Conservation (phyloP, 2,113 vertebrate genomes). For the Amia ocellicauda region DNA sequence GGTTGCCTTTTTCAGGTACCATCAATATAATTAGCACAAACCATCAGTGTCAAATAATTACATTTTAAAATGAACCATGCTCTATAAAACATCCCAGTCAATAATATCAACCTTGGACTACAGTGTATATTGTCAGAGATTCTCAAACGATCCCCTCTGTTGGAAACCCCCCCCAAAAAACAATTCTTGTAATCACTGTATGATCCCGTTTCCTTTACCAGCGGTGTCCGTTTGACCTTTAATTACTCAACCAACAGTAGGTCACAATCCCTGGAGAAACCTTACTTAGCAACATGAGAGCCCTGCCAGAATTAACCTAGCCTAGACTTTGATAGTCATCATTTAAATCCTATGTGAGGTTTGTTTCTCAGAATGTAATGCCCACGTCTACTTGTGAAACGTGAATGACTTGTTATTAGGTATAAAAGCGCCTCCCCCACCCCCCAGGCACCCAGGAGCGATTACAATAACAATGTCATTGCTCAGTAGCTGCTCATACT, state of each 20-base stretch:
- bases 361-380: background rate
- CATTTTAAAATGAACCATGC: too few species aligned
- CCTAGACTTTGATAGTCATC: background rate
- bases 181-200: background rate
- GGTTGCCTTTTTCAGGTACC: too few species aligned
- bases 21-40: too few species aligned
- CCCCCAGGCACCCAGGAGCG: constrained; percentile 26
- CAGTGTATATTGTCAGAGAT: too few species aligned
- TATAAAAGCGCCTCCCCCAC: constrained; percentile 26
- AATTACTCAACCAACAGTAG: constrained; percentile 36
- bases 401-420: background rate
- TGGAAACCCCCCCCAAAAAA: background rate
- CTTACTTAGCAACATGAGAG: background rate
- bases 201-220: background rate
- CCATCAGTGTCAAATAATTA: too few species aligned
- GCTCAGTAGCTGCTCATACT: constrained; percentile 32
- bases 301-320: background rate
- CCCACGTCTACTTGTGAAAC: background rate
- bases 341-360: too few species aligned
- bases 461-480: constrained; percentile 37
- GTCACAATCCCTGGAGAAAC: constrained; percentile 30
- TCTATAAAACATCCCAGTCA: too few species aligned
- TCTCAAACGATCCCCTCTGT: too few species aligned
- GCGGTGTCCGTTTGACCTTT: constrained; percentile 36
- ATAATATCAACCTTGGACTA: too few species aligned